phyloP scores from a whole-genome alignment of 2,888 invertebrate species.

The Dynastes hyllus region DNA sequence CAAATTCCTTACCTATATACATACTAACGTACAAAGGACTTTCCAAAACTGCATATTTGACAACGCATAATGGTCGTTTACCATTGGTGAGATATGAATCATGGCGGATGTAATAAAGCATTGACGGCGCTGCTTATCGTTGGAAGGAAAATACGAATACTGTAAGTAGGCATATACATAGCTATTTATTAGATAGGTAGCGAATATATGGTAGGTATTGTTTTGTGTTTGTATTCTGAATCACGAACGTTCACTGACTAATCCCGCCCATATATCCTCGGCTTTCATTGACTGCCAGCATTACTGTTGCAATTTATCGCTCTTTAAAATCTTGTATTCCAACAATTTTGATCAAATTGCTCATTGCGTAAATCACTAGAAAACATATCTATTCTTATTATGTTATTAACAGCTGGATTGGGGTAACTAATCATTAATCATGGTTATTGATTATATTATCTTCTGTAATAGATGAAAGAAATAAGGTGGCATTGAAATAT shows the following conservation, averaged over 20 bases:
- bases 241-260: slow-evolving; percentile 25
- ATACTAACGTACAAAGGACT: slow-evolving; percentile 2
- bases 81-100: slow-evolving; percentile 25
- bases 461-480: not conserved
- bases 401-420: not conserved
- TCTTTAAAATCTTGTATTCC: slow-evolving; percentile 5
- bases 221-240: slow-evolving; percentile 23
- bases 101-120: slow-evolving; percentile 39
- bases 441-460: not conserved
- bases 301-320: slow-evolving; percentile 2
- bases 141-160: slow-evolving; percentile 7
- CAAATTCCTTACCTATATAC: not conserved
- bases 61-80: slow-evolving; percentile 4
- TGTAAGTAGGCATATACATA: not conserved
- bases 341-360: slow-evolving; percentile 20
- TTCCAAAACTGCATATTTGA: slow-evolving; percentile 1
- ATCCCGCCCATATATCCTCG: slow-evolving; percentile 1
- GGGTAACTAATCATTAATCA: slow-evolving; percentile 13
- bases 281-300: slow-evolving; percentile 3
- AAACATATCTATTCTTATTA: not conserved
- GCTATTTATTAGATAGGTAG: slow-evolving; percentile 12
- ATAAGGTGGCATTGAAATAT: not conserved
- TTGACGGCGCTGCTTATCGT: slow-evolving; percentile 17
- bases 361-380: slow-evolving; percentile 18
- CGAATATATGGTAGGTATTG: not conserved